phyloP scores from a whole-genome alignment of 2,888 invertebrate genomes.

The Cylloceria caligata region DNA sequence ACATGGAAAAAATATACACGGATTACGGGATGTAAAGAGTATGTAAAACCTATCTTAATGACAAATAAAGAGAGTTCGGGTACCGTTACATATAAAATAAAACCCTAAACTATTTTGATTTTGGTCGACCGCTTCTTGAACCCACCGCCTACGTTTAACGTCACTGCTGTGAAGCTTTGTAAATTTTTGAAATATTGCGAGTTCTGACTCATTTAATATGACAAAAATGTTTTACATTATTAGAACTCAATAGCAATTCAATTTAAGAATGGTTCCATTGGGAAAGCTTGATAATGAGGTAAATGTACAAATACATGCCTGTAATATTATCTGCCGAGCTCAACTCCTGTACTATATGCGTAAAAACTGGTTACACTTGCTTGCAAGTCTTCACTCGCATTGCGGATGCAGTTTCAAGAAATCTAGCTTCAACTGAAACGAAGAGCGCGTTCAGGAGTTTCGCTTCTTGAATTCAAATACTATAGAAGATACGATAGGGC shows the following conservation, averaged over 20 bases:
- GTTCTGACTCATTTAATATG: slow-evolving; percentile 9
- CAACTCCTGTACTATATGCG: slow-evolving; percentile 2
- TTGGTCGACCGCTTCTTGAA: slow-evolving; percentile 12
- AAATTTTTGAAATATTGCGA: slow-evolving; percentile 3
- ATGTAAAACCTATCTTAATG: background rate
- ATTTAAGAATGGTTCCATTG: background rate
- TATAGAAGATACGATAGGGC: too few relatives aligned
- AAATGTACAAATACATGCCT: background rate
- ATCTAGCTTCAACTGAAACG: slow-evolving; percentile 21
- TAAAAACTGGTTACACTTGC: slow-evolving; percentile 5
- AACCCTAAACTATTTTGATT: slow-evolving; percentile 26
- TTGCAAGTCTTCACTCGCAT: slow-evolving; percentile 4
- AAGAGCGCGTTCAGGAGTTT: too few relatives aligned
- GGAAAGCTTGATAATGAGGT: background rate
- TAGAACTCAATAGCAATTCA: background rate
- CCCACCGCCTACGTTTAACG: slow-evolving; percentile 2
- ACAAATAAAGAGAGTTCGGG: background rate
- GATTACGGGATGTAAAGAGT: background rate
- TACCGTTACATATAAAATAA: slow-evolving; percentile 31
- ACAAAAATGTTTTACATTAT: background rate
- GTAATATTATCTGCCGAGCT: background rate
- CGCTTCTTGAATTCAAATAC: too few relatives aligned
- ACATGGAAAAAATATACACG: too few relatives aligned
- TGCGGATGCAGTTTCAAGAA: slow-evolving; percentile 20
- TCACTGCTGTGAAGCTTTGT: background rate